Evolutionary conservation across 1,140 invertebrate species (phyloP).

Genomic region (Condylostylus longicornis): DNA sequence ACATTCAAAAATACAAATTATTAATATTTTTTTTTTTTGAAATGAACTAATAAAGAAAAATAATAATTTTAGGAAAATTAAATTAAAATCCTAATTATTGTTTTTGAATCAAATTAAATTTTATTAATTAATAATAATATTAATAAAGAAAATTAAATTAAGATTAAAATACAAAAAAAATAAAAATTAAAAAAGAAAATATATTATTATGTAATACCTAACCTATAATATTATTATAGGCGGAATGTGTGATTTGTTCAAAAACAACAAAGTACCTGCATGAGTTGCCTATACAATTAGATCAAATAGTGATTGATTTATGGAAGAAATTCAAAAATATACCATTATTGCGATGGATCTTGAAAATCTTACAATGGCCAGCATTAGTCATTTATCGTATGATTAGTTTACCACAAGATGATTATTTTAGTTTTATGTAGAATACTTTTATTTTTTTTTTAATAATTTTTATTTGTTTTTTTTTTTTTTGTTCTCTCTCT

Average conservation of each 20-base stretch:
- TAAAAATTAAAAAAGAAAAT: too few relatives aligned
- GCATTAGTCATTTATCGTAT: constrained; percentile 14
- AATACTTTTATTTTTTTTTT: background rate
- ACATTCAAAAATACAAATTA: too few relatives aligned
- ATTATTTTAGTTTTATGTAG: constrained; percentile 5
- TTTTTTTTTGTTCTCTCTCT: background rate
- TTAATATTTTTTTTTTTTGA: too few relatives aligned
- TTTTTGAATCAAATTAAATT: too few relatives aligned
- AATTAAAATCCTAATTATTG: too few relatives aligned
- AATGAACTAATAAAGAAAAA: too few relatives aligned
- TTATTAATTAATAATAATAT: too few relatives aligned
- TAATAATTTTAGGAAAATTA: too few relatives aligned
- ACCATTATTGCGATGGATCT: constrained; percentile 12
- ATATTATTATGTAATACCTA: too few relatives aligned
- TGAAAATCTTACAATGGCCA: constrained; percentile 17
- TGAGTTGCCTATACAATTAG: constrained; percentile 13
- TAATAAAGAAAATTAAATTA: too few relatives aligned
- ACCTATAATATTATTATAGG: too few relatives aligned
- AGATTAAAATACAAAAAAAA: too few relatives aligned
- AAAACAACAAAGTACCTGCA: constrained; percentile 15
- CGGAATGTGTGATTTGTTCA: constrained; percentile 14
- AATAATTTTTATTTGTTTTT: background rate
- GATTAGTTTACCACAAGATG: constrained; percentile 12
- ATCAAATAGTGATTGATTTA: constrained; percentile 10
- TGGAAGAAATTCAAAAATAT: constrained; percentile 14